phyloP scores from a whole-genome alignment of 1,140 invertebrate genomes.

The Scaptodrosophila lebanonensis region DNA sequence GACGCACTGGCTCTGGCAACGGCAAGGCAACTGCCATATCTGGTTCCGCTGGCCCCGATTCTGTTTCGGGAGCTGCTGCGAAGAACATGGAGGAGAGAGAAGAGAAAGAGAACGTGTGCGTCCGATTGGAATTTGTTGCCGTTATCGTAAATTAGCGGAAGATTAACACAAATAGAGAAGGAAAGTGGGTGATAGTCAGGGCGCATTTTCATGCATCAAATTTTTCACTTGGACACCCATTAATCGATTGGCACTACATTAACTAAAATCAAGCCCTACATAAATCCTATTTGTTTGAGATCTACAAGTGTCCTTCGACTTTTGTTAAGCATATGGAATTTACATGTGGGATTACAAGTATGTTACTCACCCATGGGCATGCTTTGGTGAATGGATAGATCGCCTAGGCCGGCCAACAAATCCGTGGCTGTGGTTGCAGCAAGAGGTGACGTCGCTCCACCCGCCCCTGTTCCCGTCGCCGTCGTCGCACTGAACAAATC shows the following conservation, averaged over 20 bases:
- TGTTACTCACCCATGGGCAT: conserved; percentile 74
- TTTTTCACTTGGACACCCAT: conserved; percentile 20
- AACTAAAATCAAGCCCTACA: conserved; percentile 17
- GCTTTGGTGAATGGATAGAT: conserved; percentile 72
- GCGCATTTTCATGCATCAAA: conserved; percentile 46
- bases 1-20: conserved; percentile 15
- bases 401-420: conserved; percentile 80
- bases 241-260: conserved; percentile 22
- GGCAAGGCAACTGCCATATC: conserved; percentile 5
- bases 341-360: not conserved
- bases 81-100: conserved; percentile 35
- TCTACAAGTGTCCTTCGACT: conserved; percentile 17
- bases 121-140: conserved; percentile 76
- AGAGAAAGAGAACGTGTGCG: conserved; percentile 70
- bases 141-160: conserved; percentile 46
- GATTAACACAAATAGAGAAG: conserved; percentile 35
- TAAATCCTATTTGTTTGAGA: conserved; percentile 12
- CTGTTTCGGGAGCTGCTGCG: conserved; percentile 52
- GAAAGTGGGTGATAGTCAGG: conserved; percentile 41
- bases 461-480: conserved; percentile 1
- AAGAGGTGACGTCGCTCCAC: no score
- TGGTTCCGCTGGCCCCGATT: conserved; percentile 10
- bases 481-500: conserved; percentile 57
- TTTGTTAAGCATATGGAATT: not conserved
- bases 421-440: conserved; percentile 76